Evolutionary conservation across 2,113 vertebrate species (phyloP), one percentile per base, ranked within the genome.

Genomic region (Trogon melanurus): DNA sequence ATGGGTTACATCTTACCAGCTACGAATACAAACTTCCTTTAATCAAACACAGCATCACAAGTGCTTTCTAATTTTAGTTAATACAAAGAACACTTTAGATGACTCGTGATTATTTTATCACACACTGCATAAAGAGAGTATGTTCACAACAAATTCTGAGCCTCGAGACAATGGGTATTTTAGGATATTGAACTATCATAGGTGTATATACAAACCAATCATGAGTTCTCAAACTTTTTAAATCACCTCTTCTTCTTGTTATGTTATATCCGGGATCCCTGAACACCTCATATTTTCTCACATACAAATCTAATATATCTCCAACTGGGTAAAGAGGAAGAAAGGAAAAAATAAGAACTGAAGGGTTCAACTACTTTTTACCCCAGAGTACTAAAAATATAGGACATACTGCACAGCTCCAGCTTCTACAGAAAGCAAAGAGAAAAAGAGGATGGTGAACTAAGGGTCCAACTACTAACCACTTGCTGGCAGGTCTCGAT

Each of bases 11-110:
- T 54, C 29, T 76, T 36, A 23, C 11, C 41, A 71, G 48, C 20
- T 30, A 64, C 58, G 74, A 92, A 88, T 57, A 64, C 8, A 80
- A 75, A 80, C 66, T 41, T 47, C 36, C 64, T 45, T 66, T 44
- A 86, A 95, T 83, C 53, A 83, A 95, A 81, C 47, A 95, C 13
- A 81, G 38, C 47, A 79, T 57, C 74, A 67, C 74, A 89, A 89
- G 17, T 8, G 36, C 38, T 70, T 94, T 72, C 74, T 62, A 80
- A 85, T 87, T 86, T 83, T 88, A 95, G 32, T 60, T 93, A 87
- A 74, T 14, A 91, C 13, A 44, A 22, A 62, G 44, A 91, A 61
- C 9, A 57, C n/a, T 86, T 64, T 1, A 67, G 62, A 16, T 41
- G 51, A 71, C 56, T 95, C 1, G 2, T 50, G 67, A 75, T 85